Conservation (phyloP, 2,888 invertebrate genomes). For the Ceratothoa steindachneri region DNA sequence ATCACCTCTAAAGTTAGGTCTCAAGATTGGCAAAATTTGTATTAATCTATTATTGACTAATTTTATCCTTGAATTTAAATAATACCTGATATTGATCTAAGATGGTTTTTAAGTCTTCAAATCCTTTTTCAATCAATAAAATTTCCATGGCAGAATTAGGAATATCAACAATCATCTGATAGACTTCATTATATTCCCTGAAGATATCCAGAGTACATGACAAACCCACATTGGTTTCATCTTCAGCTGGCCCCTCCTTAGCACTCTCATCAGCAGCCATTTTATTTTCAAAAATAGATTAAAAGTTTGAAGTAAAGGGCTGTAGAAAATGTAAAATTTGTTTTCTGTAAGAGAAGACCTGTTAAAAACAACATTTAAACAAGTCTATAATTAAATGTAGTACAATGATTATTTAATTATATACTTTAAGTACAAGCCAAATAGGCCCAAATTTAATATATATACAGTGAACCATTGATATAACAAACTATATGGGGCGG, state of each 20-base stretch:
- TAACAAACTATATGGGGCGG: too few relatives aligned
- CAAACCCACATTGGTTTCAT: conserved; percentile 23
- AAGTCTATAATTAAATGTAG: too few relatives aligned
- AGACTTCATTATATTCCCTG: conserved; percentile 25
- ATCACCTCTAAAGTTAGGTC: too few relatives aligned
- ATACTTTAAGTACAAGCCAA: too few relatives aligned
- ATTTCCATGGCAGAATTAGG: background rate
- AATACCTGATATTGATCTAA: conserved; percentile 40
- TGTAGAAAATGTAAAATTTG: background rate
- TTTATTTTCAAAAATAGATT: background rate
- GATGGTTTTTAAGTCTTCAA: conserved; percentile 35
- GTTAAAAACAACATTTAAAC: too few relatives aligned
- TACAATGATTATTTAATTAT: too few relatives aligned
- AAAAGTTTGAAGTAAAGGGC: background rate
- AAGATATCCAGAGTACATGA: conserved; percentile 39
- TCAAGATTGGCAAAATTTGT: too few relatives aligned
- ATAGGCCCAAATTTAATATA: too few relatives aligned
- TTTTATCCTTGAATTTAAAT: too few relatives aligned
- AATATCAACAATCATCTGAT: conserved; percentile 28
- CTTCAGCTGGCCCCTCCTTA: background rate
- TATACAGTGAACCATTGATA: too few relatives aligned
- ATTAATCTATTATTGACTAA: too few relatives aligned
- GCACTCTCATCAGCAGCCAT: background rate
- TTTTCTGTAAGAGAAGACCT: too few relatives aligned
- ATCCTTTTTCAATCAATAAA: conserved; percentile 31